phyloP scores from a whole-genome alignment of 2,888 invertebrate species.

The Orchesellides sinensis region DNA sequence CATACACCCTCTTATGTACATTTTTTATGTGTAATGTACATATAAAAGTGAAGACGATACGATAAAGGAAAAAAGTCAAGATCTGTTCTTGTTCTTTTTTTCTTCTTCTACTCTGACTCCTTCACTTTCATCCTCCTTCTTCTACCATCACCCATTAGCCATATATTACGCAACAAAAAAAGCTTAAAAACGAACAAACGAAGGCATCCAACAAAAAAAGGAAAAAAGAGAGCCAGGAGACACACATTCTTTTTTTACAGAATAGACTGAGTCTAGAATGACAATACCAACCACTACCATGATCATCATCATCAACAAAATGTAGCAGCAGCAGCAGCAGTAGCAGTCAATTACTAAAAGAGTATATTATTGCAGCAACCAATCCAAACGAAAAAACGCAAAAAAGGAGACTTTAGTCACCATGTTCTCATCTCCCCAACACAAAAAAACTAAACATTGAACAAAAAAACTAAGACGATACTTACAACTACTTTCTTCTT shows the following conservation, averaged over 20 bases:
- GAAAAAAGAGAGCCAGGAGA: slow-evolving; percentile 24
- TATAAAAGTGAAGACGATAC: slow-evolving; percentile 30
- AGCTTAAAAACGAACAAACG: slow-evolving; percentile 5
- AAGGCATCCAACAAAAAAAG: slow-evolving; percentile 31
- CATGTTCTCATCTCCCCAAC: background rate
- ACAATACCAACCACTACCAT: slow-evolving; percentile 60
- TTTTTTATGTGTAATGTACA: no score
- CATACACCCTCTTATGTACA: no score
- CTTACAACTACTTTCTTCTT: background rate
- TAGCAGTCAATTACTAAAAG: slow-evolving; percentile 65
- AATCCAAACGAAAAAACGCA: slow-evolving; percentile 40
- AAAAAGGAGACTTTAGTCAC: slow-evolving; percentile 23
- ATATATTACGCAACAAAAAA: slow-evolving; percentile 56
- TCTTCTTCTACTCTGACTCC: slow-evolving; percentile 26
- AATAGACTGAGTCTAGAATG: slow-evolving; percentile 34
- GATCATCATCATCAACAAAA: slow-evolving; percentile 52
- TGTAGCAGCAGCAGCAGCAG: slow-evolving; percentile 21
- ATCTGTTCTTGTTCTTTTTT: slow-evolving; percentile 34
- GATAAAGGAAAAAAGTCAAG: slow-evolving; percentile 44
- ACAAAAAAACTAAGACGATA: slow-evolving; percentile 2
- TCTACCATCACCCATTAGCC: slow-evolving; percentile 22
- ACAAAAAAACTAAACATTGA: slow-evolving; percentile 32
- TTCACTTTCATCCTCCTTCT: slow-evolving; percentile 45
- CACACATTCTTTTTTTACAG: slow-evolving; percentile 27
- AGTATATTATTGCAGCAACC: slow-evolving; percentile 60